Conservation (phyloP, 2,113 vertebrate species). For the Panthera tigris region DNA sequence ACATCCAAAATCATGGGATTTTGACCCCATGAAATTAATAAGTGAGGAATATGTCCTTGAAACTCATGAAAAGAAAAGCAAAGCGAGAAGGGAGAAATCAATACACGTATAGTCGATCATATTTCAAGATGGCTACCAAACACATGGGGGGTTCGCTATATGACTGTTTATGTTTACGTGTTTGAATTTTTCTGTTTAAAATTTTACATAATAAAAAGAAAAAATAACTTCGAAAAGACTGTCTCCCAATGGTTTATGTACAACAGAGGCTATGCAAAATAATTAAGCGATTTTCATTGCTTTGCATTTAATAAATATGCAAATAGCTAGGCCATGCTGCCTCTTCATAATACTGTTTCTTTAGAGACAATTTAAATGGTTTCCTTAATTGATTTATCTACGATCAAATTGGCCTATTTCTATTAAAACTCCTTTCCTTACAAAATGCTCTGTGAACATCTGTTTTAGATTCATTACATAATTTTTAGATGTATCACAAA, state of each 20-base stretch:
- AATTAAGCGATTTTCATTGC: background rate
- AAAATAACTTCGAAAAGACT: background rate
- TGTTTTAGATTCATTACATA: slow-evolving; percentile 49
- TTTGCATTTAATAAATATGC: slow-evolving; percentile 46
- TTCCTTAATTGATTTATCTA: slow-evolving; percentile 54
- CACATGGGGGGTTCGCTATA: background rate
- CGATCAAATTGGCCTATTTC: slow-evolving; percentile 37
- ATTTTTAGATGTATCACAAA: background rate
- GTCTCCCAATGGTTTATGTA: background rate
- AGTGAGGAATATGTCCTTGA: background rate
- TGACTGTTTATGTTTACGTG: background rate
- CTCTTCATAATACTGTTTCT: slow-evolving; percentile 25
- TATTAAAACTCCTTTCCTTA: slow-evolving; percentile 31
- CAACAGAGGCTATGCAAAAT: slow-evolving; percentile 1
- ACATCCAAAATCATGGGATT: background rate
- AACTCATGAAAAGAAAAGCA: background rate
- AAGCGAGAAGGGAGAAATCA: background rate
- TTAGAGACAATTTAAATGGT: slow-evolving; percentile 26
- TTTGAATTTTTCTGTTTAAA: background rate
- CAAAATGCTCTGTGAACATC: slow-evolving; percentile 30
- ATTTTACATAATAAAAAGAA: background rate
- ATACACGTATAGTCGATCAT: background rate
- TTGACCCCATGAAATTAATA: background rate
- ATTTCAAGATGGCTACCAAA: background rate
- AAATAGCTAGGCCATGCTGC: background rate